Base-by-base conservation (phyloP, 2,888 invertebrate species). In the Phragmatobia fuliginosa region DNA sequence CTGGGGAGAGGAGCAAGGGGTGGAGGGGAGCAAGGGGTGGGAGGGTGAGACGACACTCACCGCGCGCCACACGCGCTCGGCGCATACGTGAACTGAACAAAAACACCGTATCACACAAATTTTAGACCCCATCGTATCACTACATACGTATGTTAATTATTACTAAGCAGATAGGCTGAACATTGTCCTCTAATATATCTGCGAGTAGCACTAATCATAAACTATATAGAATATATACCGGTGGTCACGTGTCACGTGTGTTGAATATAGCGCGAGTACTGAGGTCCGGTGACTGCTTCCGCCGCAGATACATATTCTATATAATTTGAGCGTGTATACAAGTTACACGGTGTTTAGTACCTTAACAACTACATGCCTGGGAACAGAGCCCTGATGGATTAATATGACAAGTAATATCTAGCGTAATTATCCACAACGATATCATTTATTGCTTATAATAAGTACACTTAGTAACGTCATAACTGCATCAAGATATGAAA, bases 101-200 rank as follows among this genome's bases (percentile, higher is more conserved):
- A 73, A 75, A 77, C 69, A 77, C 75, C 76, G 73, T 78, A 76
- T 71, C 71, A 69, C 77, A 84, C 87, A 84, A 85, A 83, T 66
- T 82, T 81, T 62, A 84, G 83, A 86, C 85, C 85, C 84, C 82
- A 77, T 69, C 52, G 60, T 64, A 62, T 70, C 66, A 36, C 58
- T 64, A 60, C 64, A 60, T 56, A 52, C 65, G 28, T 59, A 45
- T 58, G n/a, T 31, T 56, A 49, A 67, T 18, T 63, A 21, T 41
- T 32, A 41, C 32, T 25, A 63, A 41, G 62, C 18, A 56, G 14
- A 58, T 31, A 41, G 28, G 14, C 14, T 16, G 28, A 28, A 28
- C 28, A 28, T 56, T 56, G 56, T 56, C 25, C 16, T 32, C 21
- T 16, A 14, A 28, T 21, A 41, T 18, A 3, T 25, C 21, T 41